Base-by-base conservation (phyloP, 2,113 vertebrate species). In the Hymenochirus boettgeri region DNA sequence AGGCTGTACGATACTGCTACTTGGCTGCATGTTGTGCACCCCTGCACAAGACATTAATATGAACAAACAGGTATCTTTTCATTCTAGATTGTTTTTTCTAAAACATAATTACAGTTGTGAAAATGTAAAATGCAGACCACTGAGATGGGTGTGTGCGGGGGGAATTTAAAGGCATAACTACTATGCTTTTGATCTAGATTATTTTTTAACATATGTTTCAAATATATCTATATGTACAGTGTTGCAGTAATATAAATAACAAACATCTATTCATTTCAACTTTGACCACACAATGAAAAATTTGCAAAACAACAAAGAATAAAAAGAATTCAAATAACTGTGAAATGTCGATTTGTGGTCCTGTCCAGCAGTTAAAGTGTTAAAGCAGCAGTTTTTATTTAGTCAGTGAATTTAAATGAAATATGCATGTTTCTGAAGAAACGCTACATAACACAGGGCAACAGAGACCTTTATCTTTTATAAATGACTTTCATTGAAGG, bases 191-290 rank as follows among this genome's bases (percentile, higher is more conserved):
- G 23, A 58, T 57, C 27, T 58, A 48, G 63, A 66, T 37, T 35
- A 35, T 35, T 12, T 35, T 35, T 2, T 13, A 35, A 35, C 33
- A 35, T 35, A 35, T 51, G 50, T 65, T 52, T 55, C 39, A 56
- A 65, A 46, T 51, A 65, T 65, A 62, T 51, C 31, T 18, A 46
- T 66, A 66, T 66, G 45, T 66, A 66, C 63, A 66, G 18, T 65
- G 47, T 50, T 12, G 26, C 7, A 19, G 35, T 66, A 55, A 66
- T 57, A 66, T 66, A 66, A 66, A 66, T 65, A 66, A 66, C 51
- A 63, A 66, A 58, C 54, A 27, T 58, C 45, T 66, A 27, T 56
- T 53, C 50, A 51, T 21, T 66, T 58, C 55, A 66, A 65, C 53
- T 66, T 55, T 58, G 54, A 57, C 54, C 31, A 50, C 51, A 64